phyloP scores from a whole-genome alignment of 2,888 invertebrate species.

The Phalera bucephala region DNA sequence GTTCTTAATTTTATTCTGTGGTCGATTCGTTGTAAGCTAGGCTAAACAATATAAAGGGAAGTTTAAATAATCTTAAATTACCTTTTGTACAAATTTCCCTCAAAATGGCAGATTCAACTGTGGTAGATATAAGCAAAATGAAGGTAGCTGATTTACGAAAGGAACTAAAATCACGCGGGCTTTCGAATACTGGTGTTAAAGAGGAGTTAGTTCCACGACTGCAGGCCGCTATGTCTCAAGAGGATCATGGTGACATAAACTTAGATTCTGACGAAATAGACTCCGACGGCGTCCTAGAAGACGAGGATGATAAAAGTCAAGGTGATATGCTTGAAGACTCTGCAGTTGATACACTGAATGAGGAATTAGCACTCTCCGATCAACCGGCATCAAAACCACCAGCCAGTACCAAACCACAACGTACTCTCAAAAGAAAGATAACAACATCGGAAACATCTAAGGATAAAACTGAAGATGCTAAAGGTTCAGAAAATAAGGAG shows the following conservation, averaged over 20 bases:
- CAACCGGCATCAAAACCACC: slow-evolving; percentile 43
- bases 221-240: slow-evolving; percentile 81
- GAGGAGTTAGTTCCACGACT: slow-evolving; percentile 90
- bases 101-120: slow-evolving; percentile 53
- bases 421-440: slow-evolving; percentile 64
- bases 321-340: slow-evolving; percentile 66
- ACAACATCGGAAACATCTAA: slow-evolving; percentile 42
- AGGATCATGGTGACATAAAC: slow-evolving; percentile 61
- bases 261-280: slow-evolving; percentile 79
- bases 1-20: too few species aligned
- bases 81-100: too few species aligned
- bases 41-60: too few species aligned
- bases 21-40: too few species aligned
- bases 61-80: too few species aligned
- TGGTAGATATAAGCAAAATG: slow-evolving; percentile 65
- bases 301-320: slow-evolving; percentile 80
- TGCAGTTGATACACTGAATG: slow-evolving; percentile 62
- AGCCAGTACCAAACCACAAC: slow-evolving; percentile 48
- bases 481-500: slow-evolving; percentile 59
- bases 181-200: slow-evolving; percentile 90
- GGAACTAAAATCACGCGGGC: slow-evolving; percentile 90
- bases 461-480: slow-evolving; percentile 40
- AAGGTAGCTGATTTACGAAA: slow-evolving; percentile 93
- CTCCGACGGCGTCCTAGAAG: slow-evolving; percentile 76
- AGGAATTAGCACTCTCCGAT: slow-evolving; percentile 64